Base-by-base conservation (phyloP, 2,888 invertebrate genomes). In the Melipona beecheii region DNA sequence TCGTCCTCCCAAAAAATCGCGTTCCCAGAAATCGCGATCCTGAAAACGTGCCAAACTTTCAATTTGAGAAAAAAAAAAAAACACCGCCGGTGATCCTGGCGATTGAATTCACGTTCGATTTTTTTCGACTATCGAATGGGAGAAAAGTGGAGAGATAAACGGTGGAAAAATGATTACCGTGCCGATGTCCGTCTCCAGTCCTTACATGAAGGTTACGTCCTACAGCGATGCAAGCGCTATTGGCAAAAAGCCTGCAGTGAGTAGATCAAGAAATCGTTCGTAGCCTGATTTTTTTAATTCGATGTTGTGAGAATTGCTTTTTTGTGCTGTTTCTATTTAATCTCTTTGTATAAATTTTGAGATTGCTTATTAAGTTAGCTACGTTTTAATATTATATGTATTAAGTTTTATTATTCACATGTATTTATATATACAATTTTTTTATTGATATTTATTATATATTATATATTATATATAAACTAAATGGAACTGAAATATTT, bases 211-310 rank as follows among this genome's bases (percentile, higher is more conserved):
- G 78, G 91, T 92, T 75, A 92, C 93, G 65, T 94, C 94, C 73
- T 93, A 92, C 89, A 94, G 94, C 89, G 94, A 94, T 88, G 92
- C 93, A 36, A 93, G 93, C 88, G 89, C 91, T 52, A 89, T 94
- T 77, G 91, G 83, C 85, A 93, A 91, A 88, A 91, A 90, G 78
- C 91, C 92, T 78, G 85, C 90, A 92, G 94, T 94, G 90, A 94
- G 92, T 86, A 73, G 76, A 74, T 75, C 75, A 69, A 56, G 79
- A 75, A 83, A 75, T 71, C 75, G 43, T 62, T 65, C 15, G 15
- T 56, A 72, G 19, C 58, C 69, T 73, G 56, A 66, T 75, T 71
- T 78, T 71, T 86, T 74, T 49, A 24, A 50, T 70, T 75, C 62
- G 75, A 72, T 43, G 75, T 56, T 60, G 52, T 21, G 27, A 11